Conservation (phyloP, 2,113 vertebrate genomes). For the Nestor notabilis region DNA sequence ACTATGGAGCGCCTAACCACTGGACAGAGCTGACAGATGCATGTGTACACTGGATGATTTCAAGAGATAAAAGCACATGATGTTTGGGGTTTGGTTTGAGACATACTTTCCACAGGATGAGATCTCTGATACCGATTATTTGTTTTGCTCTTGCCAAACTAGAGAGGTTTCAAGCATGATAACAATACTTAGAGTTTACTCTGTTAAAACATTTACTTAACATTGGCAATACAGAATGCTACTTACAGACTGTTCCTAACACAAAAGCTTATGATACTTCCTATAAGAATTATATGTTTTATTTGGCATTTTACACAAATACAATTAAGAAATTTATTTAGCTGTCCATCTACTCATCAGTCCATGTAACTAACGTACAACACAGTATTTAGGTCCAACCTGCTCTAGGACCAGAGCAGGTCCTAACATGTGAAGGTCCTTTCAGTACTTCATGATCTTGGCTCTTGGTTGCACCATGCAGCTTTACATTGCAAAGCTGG, state of each 20-base stretch:
- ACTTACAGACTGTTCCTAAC: not conserved
- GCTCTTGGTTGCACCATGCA: not conserved
- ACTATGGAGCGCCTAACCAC: not conserved
- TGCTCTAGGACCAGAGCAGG: not conserved
- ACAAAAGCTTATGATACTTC: not conserved
- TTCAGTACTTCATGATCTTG: not conserved
- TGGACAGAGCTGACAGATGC: not conserved
- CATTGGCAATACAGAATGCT: not conserved
- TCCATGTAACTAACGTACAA: not conserved
- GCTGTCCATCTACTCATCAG: not conserved
- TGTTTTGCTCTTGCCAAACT: slow-evolving; percentile 20
- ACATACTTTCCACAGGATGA: slow-evolving; percentile 55
- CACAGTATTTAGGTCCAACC: not conserved
- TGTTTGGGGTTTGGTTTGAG: slow-evolving; percentile 12
- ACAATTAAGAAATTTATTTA: not conserved
- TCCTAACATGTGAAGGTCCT: not conserved
- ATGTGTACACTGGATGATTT: not conserved
- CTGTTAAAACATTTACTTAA: not conserved
- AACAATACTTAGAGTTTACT: not conserved
- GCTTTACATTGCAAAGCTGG: not conserved
- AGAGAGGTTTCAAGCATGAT: not conserved
- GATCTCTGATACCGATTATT: slow-evolving; percentile 19
- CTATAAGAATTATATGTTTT: not conserved
- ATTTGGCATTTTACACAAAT: not conserved
- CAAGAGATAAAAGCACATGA: slow-evolving; percentile 10